Percentiles rank a stretch among this genome's conserved stretches.
Evolutionary conservation across 2,888 invertebrate genomes (phyloP).

Genomic region (Alloplasta piceator): DNA sequence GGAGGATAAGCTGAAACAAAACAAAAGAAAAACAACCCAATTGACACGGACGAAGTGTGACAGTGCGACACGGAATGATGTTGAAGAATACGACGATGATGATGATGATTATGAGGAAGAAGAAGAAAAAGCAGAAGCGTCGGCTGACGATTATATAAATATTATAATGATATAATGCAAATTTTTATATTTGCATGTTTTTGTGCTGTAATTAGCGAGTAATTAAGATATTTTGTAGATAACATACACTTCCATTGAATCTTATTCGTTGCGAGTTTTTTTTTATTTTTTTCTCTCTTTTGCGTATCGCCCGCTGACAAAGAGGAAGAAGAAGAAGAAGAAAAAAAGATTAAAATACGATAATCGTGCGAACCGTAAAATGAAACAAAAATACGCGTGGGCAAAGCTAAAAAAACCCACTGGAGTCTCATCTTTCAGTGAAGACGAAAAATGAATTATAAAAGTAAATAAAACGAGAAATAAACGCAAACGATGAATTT

Average conservation of each 20-base stretch:
- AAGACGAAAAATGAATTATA: too few species aligned
- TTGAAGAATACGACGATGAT: slow-evolving; percentile 4
- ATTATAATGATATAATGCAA: slow-evolving; percentile 82
- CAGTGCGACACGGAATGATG: slow-evolving; percentile 62
- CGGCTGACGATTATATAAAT: slow-evolving; percentile 80
- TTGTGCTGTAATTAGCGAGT: slow-evolving; percentile 83
- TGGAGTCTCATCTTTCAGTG: too few species aligned
- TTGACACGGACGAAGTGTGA: slow-evolving; percentile 73
- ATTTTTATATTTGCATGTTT: slow-evolving; percentile 83
- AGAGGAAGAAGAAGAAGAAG: slow-evolving; percentile 47
- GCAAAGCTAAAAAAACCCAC: too few species aligned
- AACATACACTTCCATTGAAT: slow-evolving; percentile 82
- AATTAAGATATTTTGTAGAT: slow-evolving; percentile 83
- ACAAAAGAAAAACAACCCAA: slow-evolving; percentile 61
- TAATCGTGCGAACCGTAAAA: slow-evolving; percentile 27
- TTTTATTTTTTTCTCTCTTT: slow-evolving; percentile 72
- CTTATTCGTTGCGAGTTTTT: slow-evolving; percentile 75
- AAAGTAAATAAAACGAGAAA: too few species aligned
- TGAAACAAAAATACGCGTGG: neutral
- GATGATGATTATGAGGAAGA: neutral
- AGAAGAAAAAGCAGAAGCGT: slow-evolving; percentile 60
- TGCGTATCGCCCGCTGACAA: slow-evolving; percentile 60
- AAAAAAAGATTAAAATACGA: slow-evolving; percentile 40
- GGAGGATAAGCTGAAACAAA: slow-evolving; percentile 15
- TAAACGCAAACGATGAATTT: too few species aligned